Evolutionary conservation across 2,797 vertebrate genomes (phyloP).

Genomic region (Micrastur ruficollis): DNA sequence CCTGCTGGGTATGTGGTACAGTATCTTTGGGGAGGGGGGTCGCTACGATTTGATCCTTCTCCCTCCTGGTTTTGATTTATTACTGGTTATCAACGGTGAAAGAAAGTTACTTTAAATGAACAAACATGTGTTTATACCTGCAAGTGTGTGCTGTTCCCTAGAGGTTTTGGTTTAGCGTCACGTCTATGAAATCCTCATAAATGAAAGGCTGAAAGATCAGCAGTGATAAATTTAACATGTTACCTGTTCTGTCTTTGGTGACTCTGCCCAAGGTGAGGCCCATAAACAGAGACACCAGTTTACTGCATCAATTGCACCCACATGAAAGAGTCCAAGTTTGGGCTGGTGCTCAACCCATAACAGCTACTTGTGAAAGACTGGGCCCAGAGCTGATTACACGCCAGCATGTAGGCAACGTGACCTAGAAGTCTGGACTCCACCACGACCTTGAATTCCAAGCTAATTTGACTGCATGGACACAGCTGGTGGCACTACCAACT

Average conservation of each 20-base stretch:
- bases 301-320: not conserved
- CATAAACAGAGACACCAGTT: not conserved
- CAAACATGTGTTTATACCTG: not conserved
- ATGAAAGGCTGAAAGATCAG: not conserved
- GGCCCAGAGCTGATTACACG: not conserved
- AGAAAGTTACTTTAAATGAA: not conserved
- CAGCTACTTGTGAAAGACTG: not conserved
- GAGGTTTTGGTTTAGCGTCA: not conserved
- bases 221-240: not conserved
- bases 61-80: not conserved
- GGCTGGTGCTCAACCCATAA: not conserved
- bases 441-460: not conserved
- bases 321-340: not conserved
- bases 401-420: not conserved
- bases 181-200: not conserved
- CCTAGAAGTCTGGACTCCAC: not conserved
- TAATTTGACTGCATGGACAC: not conserved
- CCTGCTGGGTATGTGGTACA: not conserved
- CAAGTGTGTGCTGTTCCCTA: not conserved
- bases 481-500: not conserved
- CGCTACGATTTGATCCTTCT: not conserved
- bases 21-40: not conserved
- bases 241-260: not conserved
- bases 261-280: not conserved
- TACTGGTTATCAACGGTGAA: not conserved